phyloP scores from a whole-genome alignment of 2,113 vertebrate species.

The Chamaetylas fuelleborni region DNA sequence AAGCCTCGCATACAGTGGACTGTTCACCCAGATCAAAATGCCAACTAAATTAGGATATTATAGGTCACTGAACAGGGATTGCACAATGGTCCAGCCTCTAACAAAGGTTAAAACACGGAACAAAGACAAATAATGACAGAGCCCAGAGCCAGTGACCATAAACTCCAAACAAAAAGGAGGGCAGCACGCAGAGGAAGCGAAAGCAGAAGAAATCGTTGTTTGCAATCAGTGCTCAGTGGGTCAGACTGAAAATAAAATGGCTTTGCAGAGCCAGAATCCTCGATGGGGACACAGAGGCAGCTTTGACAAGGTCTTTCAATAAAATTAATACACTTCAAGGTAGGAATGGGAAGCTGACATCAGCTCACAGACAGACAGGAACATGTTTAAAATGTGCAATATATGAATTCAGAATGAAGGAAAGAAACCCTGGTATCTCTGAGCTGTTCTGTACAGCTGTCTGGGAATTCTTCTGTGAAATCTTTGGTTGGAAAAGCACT shows the following conservation, averaged over 20 bases:
- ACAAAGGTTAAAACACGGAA: conserved; percentile 63
- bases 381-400: not conserved
- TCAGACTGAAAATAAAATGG: conserved; percentile 22
- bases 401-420: not conserved
- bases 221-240: conserved; percentile 47
- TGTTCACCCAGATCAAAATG: conserved; percentile 25
- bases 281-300: not conserved
- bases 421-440: not conserved
- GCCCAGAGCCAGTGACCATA: conserved; percentile 56
- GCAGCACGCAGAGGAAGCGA: not conserved
- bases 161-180: conserved; percentile 32
- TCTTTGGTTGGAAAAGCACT: not conserved
- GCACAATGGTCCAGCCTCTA: conserved; percentile 33
- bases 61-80: conserved; percentile 56
- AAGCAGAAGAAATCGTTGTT: conserved; percentile 51
- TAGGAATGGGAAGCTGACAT: not conserved
- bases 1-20: not conserved
- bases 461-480: not conserved
- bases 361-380: not conserved
- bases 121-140: conserved; percentile 59
- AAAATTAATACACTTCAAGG: conserved; percentile 1
- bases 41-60: conserved; percentile 34
- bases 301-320: not conserved
- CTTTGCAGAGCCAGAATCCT: not conserved
- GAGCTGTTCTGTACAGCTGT: not conserved